Evolutionary conservation across 2,888 invertebrate genomes (phyloP).

Genomic region (Coremacera marginata): DNA sequence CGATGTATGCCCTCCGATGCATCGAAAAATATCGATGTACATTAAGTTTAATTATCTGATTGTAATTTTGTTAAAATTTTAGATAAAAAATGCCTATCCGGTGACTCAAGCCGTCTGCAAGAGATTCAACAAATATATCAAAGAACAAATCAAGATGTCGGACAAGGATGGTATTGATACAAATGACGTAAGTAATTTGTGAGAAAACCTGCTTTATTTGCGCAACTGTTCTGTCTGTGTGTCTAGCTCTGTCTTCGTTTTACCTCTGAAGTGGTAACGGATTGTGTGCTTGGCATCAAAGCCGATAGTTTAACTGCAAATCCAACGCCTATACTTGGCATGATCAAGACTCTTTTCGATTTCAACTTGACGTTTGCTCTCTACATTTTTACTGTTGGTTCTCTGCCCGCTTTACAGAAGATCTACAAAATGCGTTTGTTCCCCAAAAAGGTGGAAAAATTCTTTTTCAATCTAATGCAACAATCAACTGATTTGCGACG

Average conservation of each 20-base stretch:
- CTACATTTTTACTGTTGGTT: constrained; percentile 49
- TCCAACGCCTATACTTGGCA: constrained; percentile 56
- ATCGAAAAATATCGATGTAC: too few species aligned
- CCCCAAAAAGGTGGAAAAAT: constrained; percentile 73
- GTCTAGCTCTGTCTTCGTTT: constrained; percentile 58
- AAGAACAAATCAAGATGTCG: constrained; percentile 54
- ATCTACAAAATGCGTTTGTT: constrained; percentile 51
- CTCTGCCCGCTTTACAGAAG: constrained; percentile 56
- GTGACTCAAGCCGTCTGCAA: constrained; percentile 68
- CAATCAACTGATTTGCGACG: constrained; percentile 53
- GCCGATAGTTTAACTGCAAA: constrained; percentile 63
- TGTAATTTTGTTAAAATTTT: not conserved
- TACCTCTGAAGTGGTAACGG: constrained; percentile 68
- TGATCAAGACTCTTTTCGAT: constrained; percentile 57
- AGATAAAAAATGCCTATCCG: constrained; percentile 68
- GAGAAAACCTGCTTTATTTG: not conserved
- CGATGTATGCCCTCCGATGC: too few species aligned
- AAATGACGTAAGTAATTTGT: constrained; percentile 63
- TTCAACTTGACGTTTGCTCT: constrained; percentile 52
- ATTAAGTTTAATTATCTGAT: not conserved
- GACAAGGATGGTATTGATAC: constrained; percentile 65
- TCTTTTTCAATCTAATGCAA: constrained; percentile 56
- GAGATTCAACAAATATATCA: constrained; percentile 67
- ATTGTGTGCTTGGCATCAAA: constrained; percentile 68
- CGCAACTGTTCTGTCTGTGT: not conserved